phyloP scores from a whole-genome alignment of 2,888 invertebrate genomes.

The Xestobium rufovillosum region DNA sequence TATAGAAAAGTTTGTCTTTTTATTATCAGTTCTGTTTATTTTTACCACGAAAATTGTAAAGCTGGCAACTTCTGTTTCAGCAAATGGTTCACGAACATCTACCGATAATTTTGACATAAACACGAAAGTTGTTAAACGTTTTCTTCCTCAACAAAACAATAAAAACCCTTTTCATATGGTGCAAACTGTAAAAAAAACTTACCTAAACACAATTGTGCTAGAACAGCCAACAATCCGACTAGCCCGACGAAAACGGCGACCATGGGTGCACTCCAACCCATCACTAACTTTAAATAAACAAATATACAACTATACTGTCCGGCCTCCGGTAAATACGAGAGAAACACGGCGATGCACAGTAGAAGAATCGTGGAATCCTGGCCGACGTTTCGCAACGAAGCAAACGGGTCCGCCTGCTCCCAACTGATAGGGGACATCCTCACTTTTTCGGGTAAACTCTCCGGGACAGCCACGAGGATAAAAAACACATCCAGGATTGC shows the following conservation, averaged over 20 bases:
- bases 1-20: no score
- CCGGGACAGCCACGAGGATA: constrained; percentile 95
- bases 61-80: no score
- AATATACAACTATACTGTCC: constrained; percentile 99
- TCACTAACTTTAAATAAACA: constrained; percentile 92
- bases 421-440: constrained; percentile 80
- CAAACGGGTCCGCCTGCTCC: constrained; percentile 98
- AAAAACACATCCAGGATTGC: constrained; percentile 96
- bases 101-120: no score
- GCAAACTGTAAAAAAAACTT: no score
- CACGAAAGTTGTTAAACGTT: no score
- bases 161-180: no score
- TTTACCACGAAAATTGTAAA: no score
- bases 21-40: no score
- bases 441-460: constrained; percentile 90
- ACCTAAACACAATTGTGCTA: constrained; percentile 83
- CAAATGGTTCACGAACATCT: no score
- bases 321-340: constrained; percentile 96
- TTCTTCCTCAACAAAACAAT: no score
- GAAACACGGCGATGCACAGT: constrained; percentile 94
- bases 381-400: constrained; percentile 85
- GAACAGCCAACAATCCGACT: constrained; percentile 91
- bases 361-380: constrained; percentile 93
- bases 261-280: constrained; percentile 92
- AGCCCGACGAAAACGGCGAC: constrained; percentile 97